Evolutionary conservation across 2,888 invertebrate genomes (phyloP), one percentile per base, ranked within the genome.

Genomic region (Pimpla rufipes): DNA sequence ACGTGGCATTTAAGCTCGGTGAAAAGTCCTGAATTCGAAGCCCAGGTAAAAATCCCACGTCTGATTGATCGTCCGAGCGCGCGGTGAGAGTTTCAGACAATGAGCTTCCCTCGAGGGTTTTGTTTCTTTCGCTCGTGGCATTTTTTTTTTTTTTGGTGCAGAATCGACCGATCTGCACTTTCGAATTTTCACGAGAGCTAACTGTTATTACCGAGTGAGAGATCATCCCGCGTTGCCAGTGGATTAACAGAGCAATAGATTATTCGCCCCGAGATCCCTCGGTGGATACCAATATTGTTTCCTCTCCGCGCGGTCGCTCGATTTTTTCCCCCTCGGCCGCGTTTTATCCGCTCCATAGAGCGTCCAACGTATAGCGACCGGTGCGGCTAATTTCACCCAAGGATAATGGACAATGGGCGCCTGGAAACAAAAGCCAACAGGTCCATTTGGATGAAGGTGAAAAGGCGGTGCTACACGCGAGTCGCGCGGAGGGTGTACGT

Each of bases 221-320:
- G 79, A 74, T 74, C 67, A 68, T 52, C 42, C 40, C 47, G 66
- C 59, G 23, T 52, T 42, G 42, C 40, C 45, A 6, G 40, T 11
- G 23, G 5, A 74, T 74, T 35, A 50, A 50, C 35, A 35, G 37
- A 50, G 23, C n/a, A 47, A 23, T 67, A 67, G 21, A 40, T 57
- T 47, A 79, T 74, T 64, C 35, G 35, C 68, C 55, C n/a, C 10
- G 42, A 74, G 78, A 78, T 82, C 67, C 10, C 11, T 70, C 78
- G 82, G 78, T 74, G 74, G 74, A 47, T 37, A 64, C 62, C 29
- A 71, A 81, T 78, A 78, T 74, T 78, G 74, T 74, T 74, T 78
- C 74, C 42, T 67, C 23, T 66, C 18, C 8, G 5, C 13, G n/a
- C 50, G 40, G 52, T 68, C 37, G 10, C 0, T n/a, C 10, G n/a